Conservation (phyloP, 2,888 invertebrate genomes). For the Bimastos eiseni region DNA sequence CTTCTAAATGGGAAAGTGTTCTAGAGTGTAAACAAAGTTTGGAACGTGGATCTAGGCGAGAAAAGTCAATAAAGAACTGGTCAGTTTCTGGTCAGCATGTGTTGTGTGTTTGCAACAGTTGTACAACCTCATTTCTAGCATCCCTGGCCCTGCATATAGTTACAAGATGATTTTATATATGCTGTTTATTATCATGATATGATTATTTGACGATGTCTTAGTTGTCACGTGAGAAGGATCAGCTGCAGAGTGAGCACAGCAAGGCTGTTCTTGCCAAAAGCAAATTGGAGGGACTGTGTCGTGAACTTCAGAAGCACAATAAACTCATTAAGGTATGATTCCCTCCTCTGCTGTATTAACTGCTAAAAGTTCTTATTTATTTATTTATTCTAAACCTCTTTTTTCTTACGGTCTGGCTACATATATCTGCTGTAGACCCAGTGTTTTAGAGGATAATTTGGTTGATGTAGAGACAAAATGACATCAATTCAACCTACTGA, state of each 20-base stretch:
- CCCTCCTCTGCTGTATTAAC: background rate
- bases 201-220: conserved; percentile 18
- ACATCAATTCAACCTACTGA: background rate
- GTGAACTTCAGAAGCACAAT: conserved; percentile 89
- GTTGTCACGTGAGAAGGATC: conserved; percentile 72
- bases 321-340: conserved; percentile 79
- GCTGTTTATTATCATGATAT: background rate
- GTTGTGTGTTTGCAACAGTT: background rate
- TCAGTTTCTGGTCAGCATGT: background rate
- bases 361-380: background rate
- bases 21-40: background rate
- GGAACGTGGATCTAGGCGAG: background rate
- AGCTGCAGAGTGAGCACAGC: conserved; percentile 79
- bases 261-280: conserved; percentile 80
- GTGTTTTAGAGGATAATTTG: background rate
- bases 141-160: background rate
- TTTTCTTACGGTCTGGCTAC: background rate
- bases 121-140: background rate
- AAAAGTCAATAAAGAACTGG: background rate
- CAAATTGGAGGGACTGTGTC: conserved; percentile 83
- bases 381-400: background rate
- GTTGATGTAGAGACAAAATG: background rate
- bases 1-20: background rate
- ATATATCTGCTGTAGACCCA: background rate
- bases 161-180: background rate